These are phyloP conservation scores for Malurus alboscapulatus DNA, from an alignment of 2,113 vertebrate species.

Conservation along the genomic window DNA sequence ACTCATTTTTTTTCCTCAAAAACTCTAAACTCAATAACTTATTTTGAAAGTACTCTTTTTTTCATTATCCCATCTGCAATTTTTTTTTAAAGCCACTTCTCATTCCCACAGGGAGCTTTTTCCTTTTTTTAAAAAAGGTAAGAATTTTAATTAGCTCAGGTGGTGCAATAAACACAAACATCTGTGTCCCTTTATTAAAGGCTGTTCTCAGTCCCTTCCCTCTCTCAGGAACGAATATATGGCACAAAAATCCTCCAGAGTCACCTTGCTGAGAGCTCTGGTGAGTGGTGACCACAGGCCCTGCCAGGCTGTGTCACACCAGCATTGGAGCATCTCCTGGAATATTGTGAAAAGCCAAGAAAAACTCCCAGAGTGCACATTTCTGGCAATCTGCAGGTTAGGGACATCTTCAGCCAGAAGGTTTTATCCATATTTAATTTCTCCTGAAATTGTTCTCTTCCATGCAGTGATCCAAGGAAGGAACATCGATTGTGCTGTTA, in stretches of 20 bases:
- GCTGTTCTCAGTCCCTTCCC: conserved; percentile 13
- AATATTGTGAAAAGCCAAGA: background rate
- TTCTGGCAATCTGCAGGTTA: conserved; percentile 6
- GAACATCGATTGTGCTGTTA: background rate
- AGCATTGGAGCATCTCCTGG: background rate
- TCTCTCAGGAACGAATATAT: background rate
- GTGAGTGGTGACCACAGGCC: rapidly evolving
- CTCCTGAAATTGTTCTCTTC: background rate
- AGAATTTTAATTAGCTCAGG: conserved; percentile 66
- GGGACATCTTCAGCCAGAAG: conserved; percentile 42
- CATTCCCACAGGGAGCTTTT: conserved; percentile 13
- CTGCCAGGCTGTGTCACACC: background rate
- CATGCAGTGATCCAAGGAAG: conserved; percentile 7
- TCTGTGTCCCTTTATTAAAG: conserved; percentile 55
- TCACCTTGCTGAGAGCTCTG: background rate
- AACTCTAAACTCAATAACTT: background rate
- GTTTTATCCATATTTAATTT: conserved; percentile 42
- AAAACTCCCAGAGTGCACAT: background rate
- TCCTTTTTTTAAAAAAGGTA: conserved; percentile 25
- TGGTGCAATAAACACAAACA: conserved; percentile 60
- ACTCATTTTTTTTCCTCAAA: background rate
- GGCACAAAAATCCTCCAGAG: background rate
- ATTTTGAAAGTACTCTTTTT: background rate
- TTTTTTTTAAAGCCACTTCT: conserved; percentile 26
- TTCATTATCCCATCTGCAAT: background rate